Evolutionary conservation across 2,797 vertebrate species (phyloP).

Genomic region (Rhynchotus rufescens): DNA sequence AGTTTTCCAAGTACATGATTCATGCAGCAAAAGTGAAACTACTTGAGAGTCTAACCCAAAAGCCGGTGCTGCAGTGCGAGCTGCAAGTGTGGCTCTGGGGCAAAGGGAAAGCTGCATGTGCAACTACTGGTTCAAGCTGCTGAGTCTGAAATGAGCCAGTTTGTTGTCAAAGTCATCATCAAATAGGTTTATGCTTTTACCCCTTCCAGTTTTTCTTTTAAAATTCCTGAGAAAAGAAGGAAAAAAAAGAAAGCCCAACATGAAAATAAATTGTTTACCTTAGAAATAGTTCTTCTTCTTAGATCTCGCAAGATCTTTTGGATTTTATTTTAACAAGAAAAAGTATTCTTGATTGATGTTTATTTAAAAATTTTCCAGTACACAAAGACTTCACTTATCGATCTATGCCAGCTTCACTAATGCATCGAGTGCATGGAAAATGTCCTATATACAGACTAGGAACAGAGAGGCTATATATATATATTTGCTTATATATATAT

Average conservation of each 20-base stretch:
- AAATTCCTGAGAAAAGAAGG: background rate
- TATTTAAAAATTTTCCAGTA: background rate
- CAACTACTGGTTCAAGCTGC: background rate
- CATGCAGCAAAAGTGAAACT: conserved; percentile 1
- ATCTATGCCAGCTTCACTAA: background rate
- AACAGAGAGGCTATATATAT: too few relatives aligned
- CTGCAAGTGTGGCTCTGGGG: background rate
- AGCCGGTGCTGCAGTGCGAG: background rate
- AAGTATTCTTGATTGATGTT: background rate
- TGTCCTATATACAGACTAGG: background rate
- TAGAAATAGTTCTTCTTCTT: background rate
- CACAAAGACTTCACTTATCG: background rate
- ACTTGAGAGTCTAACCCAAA: background rate
- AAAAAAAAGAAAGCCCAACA: background rate
- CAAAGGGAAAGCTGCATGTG: background rate
- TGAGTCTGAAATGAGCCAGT: background rate
- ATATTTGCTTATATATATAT: too few relatives aligned
- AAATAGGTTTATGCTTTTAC: conserved; percentile 9
- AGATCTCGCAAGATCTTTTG: background rate
- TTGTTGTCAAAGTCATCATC: background rate
- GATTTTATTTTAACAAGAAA: background rate
- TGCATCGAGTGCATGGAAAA: background rate
- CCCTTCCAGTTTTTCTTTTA: background rate
- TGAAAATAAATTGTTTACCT: background rate
- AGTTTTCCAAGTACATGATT: background rate